These are phyloP conservation scores for Brassicogethes aeneus DNA, from an alignment of 2,888 invertebrate genomes.

Conservation along the genomic window DNA sequence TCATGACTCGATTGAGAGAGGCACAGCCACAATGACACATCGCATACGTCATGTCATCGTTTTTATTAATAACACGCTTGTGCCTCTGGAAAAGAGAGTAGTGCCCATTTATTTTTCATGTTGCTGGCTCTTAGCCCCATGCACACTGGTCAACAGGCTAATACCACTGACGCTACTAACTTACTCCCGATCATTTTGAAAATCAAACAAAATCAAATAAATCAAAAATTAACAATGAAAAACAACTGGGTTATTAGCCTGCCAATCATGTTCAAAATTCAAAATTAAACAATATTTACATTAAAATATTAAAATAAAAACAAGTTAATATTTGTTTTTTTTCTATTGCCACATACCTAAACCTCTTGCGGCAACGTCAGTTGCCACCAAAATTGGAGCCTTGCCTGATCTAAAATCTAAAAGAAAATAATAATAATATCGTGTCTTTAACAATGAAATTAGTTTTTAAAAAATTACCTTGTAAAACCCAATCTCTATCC, in stretches of 20 bases:
- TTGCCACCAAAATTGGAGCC: conserved; percentile 84
- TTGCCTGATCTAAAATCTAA: conserved; percentile 77
- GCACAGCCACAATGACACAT: conserved; percentile 40
- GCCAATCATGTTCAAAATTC: conserved; percentile 23
- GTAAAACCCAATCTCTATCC: conserved; percentile 87
- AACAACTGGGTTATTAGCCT: conserved; percentile 25
- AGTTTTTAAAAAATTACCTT: too few species aligned
- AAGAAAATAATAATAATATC: conserved; percentile 29
- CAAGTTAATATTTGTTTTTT: conserved; percentile 8
- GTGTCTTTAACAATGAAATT: too few species aligned
- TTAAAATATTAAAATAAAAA: too few species aligned
- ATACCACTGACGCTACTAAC: conserved; percentile 18
- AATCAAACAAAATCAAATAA: conserved; percentile 10
- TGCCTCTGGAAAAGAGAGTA: conserved; percentile 43
- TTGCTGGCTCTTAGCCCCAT: conserved; percentile 22
- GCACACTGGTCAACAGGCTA: conserved; percentile 35
- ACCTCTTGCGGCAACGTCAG: conserved; percentile 90
- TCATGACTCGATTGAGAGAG: conserved; percentile 26
- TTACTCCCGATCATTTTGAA: conserved; percentile 3
- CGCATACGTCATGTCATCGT: conserved; percentile 22
- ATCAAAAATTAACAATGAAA: conserved; percentile 10
- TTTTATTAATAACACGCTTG: conserved; percentile 37
- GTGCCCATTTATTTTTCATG: conserved; percentile 34
- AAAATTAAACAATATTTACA: conserved; percentile 12
- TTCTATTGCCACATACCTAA: conserved; percentile 60